Conservation (phyloP, 2,888 invertebrate genomes). For the Beris morrisii region DNA sequence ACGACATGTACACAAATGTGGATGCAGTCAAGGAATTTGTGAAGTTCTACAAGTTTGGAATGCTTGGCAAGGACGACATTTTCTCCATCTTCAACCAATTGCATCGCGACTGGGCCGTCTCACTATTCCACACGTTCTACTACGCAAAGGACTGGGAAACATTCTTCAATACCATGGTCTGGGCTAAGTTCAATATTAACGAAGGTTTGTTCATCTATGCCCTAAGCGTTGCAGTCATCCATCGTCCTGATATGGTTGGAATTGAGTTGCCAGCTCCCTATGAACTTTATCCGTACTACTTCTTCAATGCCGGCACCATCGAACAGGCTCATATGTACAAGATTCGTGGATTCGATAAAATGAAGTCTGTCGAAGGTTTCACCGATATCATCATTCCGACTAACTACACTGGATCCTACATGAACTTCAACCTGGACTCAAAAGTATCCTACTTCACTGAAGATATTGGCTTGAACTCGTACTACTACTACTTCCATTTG, state of each 20-base stretch:
- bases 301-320: slow-evolving; percentile 62
- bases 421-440: slow-evolving; percentile 61
- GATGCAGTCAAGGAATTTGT: slow-evolving; percentile 35
- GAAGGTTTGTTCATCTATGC: slow-evolving; percentile 64
- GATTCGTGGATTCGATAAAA: slow-evolving; percentile 53
- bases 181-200: slow-evolving; percentile 64
- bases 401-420: slow-evolving; percentile 62
- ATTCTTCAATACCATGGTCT: slow-evolving; percentile 67
- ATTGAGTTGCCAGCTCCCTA: slow-evolving; percentile 65
- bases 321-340: slow-evolving; percentile 54
- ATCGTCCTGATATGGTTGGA: slow-evolving; percentile 60
- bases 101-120: slow-evolving; percentile 52
- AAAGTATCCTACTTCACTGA: slow-evolving; percentile 69
- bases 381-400: slow-evolving; percentile 56
- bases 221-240: slow-evolving; percentile 62
- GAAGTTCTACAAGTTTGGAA: slow-evolving; percentile 17
- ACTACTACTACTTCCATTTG: slow-evolving; percentile 67
- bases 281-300: slow-evolving; percentile 65
- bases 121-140: slow-evolving; percentile 65
- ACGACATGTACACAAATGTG: slow-evolving; percentile 26
- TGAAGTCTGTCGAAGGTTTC: slow-evolving; percentile 55
- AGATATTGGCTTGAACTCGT: slow-evolving; percentile 68
- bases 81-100: slow-evolving; percentile 36
- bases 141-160: slow-evolving; percentile 69
- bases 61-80: slow-evolving; percentile 34